phyloP scores from a whole-genome alignment of 2,113 vertebrate species.

The Micromys minutus region DNA sequence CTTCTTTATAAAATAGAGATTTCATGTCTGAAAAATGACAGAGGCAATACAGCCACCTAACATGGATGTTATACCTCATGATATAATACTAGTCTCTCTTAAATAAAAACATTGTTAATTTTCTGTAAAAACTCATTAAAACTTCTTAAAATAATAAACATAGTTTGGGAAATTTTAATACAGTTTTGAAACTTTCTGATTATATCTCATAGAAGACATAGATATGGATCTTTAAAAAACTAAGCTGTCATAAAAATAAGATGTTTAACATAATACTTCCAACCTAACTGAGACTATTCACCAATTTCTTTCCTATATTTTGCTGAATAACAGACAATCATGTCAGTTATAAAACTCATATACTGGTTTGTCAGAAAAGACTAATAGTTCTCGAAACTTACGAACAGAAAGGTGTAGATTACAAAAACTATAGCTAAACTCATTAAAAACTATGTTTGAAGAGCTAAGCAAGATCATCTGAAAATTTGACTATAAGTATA shows the following conservation, averaged over 20 bases:
- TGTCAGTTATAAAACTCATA: slow-evolving; percentile 50
- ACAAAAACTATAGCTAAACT: slow-evolving; percentile 20
- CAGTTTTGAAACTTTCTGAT: slow-evolving; percentile 33
- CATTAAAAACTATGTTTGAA: slow-evolving; percentile 11
- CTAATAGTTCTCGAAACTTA: slow-evolving; percentile 28
- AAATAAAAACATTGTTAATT: slow-evolving; percentile 12
- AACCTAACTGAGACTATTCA: slow-evolving; percentile 27
- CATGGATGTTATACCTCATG: not conserved
- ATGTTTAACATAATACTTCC: slow-evolving; percentile 34
- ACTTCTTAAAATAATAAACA: slow-evolving; percentile 47
- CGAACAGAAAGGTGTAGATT: not conserved
- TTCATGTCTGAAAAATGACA: not conserved
- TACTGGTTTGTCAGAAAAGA: not conserved
- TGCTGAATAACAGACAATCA: slow-evolving; percentile 24
- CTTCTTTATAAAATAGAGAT: slow-evolving; percentile 28
- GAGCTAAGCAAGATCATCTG: not conserved
- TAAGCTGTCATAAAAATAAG: slow-evolving; percentile 47
- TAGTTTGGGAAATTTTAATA: not conserved
- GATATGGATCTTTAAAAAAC: not conserved
- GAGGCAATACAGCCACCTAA: not conserved
- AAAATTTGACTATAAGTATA: slow-evolving; percentile 24
- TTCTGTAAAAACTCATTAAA: slow-evolving; percentile 33
- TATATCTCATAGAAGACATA: not conserved
- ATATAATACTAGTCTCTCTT: not conserved
- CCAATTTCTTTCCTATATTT: slow-evolving; percentile 19